phyloP scores from a whole-genome alignment of 2,113 vertebrate genomes.

The Platysternon megacephalum region DNA sequence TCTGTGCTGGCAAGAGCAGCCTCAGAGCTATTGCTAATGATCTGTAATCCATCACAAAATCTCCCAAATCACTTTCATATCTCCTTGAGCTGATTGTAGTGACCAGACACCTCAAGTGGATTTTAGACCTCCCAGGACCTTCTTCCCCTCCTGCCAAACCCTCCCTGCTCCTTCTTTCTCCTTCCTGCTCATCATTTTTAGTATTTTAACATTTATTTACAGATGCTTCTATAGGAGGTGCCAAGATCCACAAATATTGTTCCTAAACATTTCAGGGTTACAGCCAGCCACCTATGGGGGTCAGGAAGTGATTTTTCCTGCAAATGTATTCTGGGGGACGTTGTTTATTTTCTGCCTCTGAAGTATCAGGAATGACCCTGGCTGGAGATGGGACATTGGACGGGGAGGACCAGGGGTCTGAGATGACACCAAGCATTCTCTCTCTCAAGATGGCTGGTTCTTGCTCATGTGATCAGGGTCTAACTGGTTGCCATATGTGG shows the following conservation, averaged over 20 bases:
- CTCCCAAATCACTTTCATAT: not conserved
- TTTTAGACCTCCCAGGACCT: not conserved
- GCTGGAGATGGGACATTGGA: not conserved
- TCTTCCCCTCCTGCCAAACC: not conserved
- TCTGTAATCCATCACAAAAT: constrained; percentile 38
- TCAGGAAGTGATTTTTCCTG: not conserved
- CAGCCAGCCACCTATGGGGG: not conserved
- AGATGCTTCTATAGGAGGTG: not conserved
- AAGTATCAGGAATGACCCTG: not conserved
- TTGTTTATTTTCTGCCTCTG: not conserved
- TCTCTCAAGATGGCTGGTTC: not conserved
- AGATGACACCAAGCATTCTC: not conserved
- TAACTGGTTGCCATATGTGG: not conserved
- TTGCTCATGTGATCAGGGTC: not conserved
- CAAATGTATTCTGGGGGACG: not conserved
- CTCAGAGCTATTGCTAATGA: constrained; percentile 37
- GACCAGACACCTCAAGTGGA: not conserved
- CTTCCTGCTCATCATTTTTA: not conserved
- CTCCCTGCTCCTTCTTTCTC: not conserved
- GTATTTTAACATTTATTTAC: not conserved
- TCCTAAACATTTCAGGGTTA: not conserved
- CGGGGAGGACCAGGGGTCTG: not conserved
- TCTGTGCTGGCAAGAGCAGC: constrained; percentile 52
- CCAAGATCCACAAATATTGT: not conserved
- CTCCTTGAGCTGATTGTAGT: not conserved